Conservation (phyloP, 2,888 invertebrate species). For the Pachliopta kotzebuea region DNA sequence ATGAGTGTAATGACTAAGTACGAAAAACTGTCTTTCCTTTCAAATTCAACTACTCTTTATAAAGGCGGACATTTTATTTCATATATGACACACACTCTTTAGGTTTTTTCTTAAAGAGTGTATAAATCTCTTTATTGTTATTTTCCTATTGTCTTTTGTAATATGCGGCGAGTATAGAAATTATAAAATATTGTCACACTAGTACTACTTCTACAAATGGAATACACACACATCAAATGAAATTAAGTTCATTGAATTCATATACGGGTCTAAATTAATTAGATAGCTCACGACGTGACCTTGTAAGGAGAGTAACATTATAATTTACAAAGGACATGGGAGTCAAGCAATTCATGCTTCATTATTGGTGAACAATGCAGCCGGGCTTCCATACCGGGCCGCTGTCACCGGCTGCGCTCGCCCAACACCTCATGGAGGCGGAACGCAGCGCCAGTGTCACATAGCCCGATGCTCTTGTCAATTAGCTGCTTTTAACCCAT, state of each 20-base stretch:
- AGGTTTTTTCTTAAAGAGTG: too few species aligned
- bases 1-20: too few species aligned
- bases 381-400: constrained; percentile 29
- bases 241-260: constrained; percentile 3
- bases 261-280: constrained; percentile 20
- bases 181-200: too few species aligned
- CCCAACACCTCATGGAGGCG: constrained; percentile 36
- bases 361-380: constrained; percentile 29
- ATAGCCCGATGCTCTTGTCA: constrained; percentile 46
- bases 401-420: constrained; percentile 30
- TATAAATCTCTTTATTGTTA: too few species aligned
- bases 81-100: too few species aligned
- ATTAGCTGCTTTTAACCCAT: constrained; percentile 47
- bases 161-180: too few species aligned
- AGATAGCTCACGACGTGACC: constrained; percentile 26
- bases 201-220: too few species aligned
- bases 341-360: constrained; percentile 23
- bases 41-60: too few species aligned
- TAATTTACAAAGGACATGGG: constrained; percentile 26
- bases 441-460: constrained; percentile 36
- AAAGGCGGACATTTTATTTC: too few species aligned
- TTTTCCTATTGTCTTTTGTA: too few species aligned
- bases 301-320: constrained; percentile 28
- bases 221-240: not conserved
- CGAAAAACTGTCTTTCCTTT: too few species aligned